phyloP scores from a whole-genome alignment of 2,113 vertebrate genomes.

The Columba janthina region DNA sequence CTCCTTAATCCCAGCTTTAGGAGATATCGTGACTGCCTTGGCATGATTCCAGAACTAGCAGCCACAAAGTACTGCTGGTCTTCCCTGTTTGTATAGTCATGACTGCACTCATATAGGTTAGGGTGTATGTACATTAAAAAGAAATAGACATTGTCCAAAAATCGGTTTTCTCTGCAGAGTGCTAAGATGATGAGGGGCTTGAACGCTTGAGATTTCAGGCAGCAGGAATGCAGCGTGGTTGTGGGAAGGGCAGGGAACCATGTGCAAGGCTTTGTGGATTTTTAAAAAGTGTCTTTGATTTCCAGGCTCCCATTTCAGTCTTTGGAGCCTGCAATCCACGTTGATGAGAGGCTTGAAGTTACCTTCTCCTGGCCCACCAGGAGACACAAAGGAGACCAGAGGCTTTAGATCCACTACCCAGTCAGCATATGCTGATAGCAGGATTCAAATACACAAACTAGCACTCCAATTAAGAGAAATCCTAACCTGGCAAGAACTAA shows the following conservation, averaged over 20 bases:
- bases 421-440: background rate
- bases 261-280: background rate
- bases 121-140: background rate
- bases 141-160: background rate
- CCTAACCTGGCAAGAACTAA: background rate
- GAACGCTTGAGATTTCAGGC: background rate
- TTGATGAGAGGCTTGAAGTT: background rate
- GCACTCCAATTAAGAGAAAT: background rate
- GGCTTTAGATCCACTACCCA: background rate
- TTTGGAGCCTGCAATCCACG: background rate
- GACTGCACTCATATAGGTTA: too few species aligned
- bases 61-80: background rate
- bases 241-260: background rate
- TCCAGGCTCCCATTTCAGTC: background rate
- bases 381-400: background rate
- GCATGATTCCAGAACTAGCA: background rate
- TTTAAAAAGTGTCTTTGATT: background rate
- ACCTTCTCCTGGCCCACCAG: background rate
- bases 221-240: rapidly evolving
- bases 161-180: background rate
- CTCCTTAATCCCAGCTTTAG: background rate
- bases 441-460: background rate
- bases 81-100: background rate
- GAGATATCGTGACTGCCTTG: background rate
- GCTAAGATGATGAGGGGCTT: background rate